Evolutionary conservation across 2,888 invertebrate species (phyloP), one percentile per base, ranked within the genome.

Genomic region (Microdon myrmicae): DNA sequence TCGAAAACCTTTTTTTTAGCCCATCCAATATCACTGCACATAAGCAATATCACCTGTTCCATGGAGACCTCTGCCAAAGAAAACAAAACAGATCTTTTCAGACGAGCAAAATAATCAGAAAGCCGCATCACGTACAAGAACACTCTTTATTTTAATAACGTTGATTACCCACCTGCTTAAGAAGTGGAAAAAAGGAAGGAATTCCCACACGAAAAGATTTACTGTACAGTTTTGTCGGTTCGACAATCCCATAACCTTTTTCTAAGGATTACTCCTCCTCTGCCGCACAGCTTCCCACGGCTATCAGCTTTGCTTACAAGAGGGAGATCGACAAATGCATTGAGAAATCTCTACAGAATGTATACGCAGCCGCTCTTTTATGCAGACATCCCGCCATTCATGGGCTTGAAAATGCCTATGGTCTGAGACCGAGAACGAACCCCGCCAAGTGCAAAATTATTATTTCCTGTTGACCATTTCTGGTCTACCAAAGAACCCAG

Each of bases 391-490:
- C n/a, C n/a, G n/a, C n/a, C n/a, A n/a, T n/a, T n/a, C n/a, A n/a
- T n/a, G n/a, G n/a, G n/a, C n/a, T n/a, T n/a, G n/a, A n/a, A n/a
- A n/a, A n/a, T n/a, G n/a, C n/a, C n/a, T n/a, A n/a, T n/a, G n/a
- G n/a, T n/a, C 7, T 22, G 25, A 12, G 20, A 22, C 12, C 23
- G 28, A 44, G 35, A 26, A 17, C 25, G 43, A 45, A 22, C 29
- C 31, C 20, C 41, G 45, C 55, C 56, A 58, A 58, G 58, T 64
- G 64, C 58, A 64, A 58, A 64, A 58, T 64, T 64, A 64, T 64
- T 64, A 64, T 64, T 64, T 64, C 64, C 64, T 64, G 64, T 58
- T 64, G 58, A 58, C 64, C 64, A 64, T 58, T 56, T 56, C 37
- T 58, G 51, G 49, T 29, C 19, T 25, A 49, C 47, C 23, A 35